These are phyloP conservation scores for Heliangelus exortis DNA, from an alignment of 2,797 vertebrate species.

Conservation along the genomic window DNA sequence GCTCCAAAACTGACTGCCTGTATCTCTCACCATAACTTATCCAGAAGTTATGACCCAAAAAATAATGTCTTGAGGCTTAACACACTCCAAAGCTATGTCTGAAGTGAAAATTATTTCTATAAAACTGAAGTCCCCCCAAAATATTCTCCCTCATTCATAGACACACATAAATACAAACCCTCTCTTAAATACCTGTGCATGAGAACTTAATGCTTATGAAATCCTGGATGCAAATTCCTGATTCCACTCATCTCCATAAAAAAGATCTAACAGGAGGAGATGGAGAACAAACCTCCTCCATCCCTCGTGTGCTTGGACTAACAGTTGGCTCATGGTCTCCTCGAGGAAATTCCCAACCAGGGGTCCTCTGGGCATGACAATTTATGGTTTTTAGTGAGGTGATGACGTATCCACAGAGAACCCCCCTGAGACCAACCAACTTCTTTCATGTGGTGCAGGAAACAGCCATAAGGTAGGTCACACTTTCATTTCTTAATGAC, in stretches of 20 bases:
- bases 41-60: background rate
- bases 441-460: background rate
- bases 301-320: background rate
- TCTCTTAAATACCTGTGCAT: background rate
- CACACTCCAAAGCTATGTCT: background rate
- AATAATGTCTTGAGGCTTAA: background rate
- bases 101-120: background rate
- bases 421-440: background rate
- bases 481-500: background rate
- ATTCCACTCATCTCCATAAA: background rate
- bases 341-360: background rate
- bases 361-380: background rate
- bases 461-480: background rate
- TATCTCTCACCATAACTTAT: background rate
- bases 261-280: background rate
- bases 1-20: background rate
- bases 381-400: background rate
- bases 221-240: background rate
- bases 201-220: background rate
- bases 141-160: background rate
- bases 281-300: background rate
- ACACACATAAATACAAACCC: rapidly evolving
- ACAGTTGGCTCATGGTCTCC: background rate
- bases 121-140: background rate
- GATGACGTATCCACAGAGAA: background rate